Evolutionary conservation across 2,113 vertebrate species (phyloP).

Genomic region (Pogona vitticeps): DNA sequence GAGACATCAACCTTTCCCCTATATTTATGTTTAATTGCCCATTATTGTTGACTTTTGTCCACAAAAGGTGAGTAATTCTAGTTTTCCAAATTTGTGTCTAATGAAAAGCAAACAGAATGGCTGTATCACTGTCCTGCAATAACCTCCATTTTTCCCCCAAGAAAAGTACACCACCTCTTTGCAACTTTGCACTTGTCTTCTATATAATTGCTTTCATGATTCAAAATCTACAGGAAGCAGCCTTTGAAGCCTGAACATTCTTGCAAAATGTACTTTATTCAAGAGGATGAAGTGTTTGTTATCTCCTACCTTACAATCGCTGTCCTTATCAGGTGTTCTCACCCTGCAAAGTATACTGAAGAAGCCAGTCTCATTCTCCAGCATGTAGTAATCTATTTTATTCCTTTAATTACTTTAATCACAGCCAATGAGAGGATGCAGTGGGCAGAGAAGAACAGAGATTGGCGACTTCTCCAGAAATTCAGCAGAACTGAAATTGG

Average conservation of each 20-base stretch:
- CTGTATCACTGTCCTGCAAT: not conserved
- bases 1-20: not conserved
- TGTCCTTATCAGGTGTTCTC: conserved; percentile 70
- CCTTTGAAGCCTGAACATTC: not conserved
- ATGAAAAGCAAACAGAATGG: not conserved
- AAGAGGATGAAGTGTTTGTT: conserved; percentile 50
- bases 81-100: conserved; percentile 16
- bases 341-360: conserved; percentile 68
- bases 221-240: conserved; percentile 3
- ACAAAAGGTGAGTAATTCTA: conserved; percentile 10
- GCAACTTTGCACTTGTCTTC: not conserved
- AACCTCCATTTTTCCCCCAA: not conserved
- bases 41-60: not conserved
- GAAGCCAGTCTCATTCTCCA: conserved; percentile 67
- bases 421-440: conserved; percentile 77
- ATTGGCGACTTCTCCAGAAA: conserved; percentile 60
- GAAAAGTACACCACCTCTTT: not conserved
- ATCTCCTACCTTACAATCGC: conserved; percentile 80
- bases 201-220: conserved; percentile 45
- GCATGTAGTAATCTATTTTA: conserved; percentile 68
- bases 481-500: conserved; percentile 65
- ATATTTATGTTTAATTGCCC: not conserved
- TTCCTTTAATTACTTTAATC: conserved; percentile 66
- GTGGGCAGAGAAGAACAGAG: not conserved
- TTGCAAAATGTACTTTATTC: conserved; percentile 32